Base-by-base conservation (phyloP, 2,113 vertebrate species). In the Plectropomus leopardus region DNA sequence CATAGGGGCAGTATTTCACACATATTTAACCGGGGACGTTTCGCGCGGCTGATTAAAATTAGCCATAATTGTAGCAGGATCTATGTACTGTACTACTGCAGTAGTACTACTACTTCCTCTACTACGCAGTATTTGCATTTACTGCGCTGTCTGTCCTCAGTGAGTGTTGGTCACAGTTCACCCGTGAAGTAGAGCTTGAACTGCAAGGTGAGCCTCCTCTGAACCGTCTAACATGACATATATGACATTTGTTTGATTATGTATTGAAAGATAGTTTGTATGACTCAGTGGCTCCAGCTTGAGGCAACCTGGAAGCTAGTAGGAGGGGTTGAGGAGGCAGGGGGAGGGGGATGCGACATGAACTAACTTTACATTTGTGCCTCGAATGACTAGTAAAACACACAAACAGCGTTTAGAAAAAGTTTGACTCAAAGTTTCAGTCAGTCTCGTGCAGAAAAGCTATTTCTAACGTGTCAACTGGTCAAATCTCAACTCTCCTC, bases 91-190 rank as follows among this genome's bases (percentile, higher is more conserved):
- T 61, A 90, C 45, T 93, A 93, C 92, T 93, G 90, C 88, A 92
- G 90, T 93, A 92, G 89, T 93, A 94, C 87, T 93, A 90, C 89
- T 93, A 92, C 93, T 93, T 93, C 93, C 92, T 93, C 87, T 89
- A 92, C 91, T 91, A 92, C 91, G 90, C 89, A 92, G 90, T 94
- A 93, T 88, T 92, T 88, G 57, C 82, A 89, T 92, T 77, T 92
- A 92, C 86, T 92, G 81, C 80, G 82, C 77, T 79, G 86, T 61
- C 86, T 92, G 90, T 92, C 85, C 86, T 90, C 81, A 75, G 76
- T 87, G 81, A 72, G 60, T 67, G 76, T n/a, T 72, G 69, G 68
- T 60, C 11, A 58, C 76, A 59, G 66, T 76, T 53, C 32, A 58
- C 84, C 61, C 23, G 34, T 63, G 76, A 78, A 67, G 67, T 64